Conservation (phyloP, 1,140 invertebrate species). For the Zophobas atratus region DNA sequence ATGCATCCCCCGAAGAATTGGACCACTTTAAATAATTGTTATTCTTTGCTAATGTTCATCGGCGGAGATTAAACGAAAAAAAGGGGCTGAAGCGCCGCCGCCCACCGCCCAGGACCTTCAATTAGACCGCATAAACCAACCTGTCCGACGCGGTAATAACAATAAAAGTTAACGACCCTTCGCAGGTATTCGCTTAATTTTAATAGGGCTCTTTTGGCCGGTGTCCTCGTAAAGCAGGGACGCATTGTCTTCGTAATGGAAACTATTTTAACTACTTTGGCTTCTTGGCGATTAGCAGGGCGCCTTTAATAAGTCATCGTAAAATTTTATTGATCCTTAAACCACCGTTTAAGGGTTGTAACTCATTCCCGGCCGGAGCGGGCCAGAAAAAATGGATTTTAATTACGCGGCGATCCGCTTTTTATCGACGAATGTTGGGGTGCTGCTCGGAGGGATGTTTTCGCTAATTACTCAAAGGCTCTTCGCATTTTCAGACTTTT, state of each 20-base stretch:
- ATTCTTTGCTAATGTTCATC: slow-evolving; percentile 57
- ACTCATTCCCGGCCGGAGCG: slow-evolving; percentile 6
- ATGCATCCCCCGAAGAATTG: slow-evolving; percentile 55
- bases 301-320: slow-evolving; percentile 41
- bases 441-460: slow-evolving; percentile 36
- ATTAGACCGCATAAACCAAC: slow-evolving; percentile 48
- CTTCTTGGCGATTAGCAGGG: slow-evolving; percentile 31
- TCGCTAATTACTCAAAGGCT: slow-evolving; percentile 41
- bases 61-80: slow-evolving; percentile 54
- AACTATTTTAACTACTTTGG: slow-evolving; percentile 24
- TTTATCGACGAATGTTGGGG: slow-evolving; percentile 21
- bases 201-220: slow-evolving; percentile 37
- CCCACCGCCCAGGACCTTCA: slow-evolving; percentile 28
- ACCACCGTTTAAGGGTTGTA: slow-evolving; percentile 40
- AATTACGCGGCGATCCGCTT: slow-evolving; percentile 29
- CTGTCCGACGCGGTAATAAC: slow-evolving; percentile 29
- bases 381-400: slow-evolving; percentile 23
- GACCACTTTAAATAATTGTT: slow-evolving; percentile 61
- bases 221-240: slow-evolving; percentile 38
- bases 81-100: slow-evolving; percentile 15
- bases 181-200: slow-evolving; percentile 46
- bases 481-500: slow-evolving; percentile 27
- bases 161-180: slow-evolving; percentile 51
- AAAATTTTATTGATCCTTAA: slow-evolving; percentile 47
- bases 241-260: slow-evolving; percentile 6